Evolutionary conservation across 2,888 invertebrate genomes (phyloP).

Genomic region (Athrips mouffetella): DNA sequence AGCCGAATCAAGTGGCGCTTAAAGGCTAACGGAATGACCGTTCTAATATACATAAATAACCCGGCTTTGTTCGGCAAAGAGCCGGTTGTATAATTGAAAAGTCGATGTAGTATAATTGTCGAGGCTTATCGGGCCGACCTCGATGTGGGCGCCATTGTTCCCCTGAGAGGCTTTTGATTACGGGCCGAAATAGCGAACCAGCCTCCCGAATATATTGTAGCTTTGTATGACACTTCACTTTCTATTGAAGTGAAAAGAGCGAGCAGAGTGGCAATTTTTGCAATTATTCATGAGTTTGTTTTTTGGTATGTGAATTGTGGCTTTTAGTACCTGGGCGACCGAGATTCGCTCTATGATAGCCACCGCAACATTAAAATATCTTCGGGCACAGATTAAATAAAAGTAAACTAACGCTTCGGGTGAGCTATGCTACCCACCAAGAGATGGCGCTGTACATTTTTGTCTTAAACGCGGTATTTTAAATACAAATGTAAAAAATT

Average conservation of each 20-base stretch:
- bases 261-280: constrained; percentile 27
- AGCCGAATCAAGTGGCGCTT: constrained; percentile 25
- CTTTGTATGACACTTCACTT: constrained; percentile 73
- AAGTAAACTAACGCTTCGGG: no score
- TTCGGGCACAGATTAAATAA: no score
- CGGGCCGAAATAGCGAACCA: constrained; percentile 58
- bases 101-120: constrained; percentile 78
- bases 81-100: constrained; percentile 75
- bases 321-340: no score
- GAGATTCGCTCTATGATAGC: no score
- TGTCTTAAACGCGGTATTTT: no score
- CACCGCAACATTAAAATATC: no score
- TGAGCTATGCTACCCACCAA: no score
- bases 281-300: constrained; percentile 13
- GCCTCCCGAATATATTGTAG: constrained; percentile 69
- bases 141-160: constrained; percentile 77
- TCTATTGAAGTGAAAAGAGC: constrained; percentile 65
- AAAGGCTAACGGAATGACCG: constrained; percentile 70
- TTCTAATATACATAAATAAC: constrained; percentile 75
- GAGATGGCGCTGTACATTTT: no score
- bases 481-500: no score
- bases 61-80: constrained; percentile 71
- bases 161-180: constrained; percentile 76
- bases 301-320: constrained; percentile 2
- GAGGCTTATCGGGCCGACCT: constrained; percentile 73